Percentiles rank a stretch among this genome's conserved stretches.
Conservation (phyloP, 2,797 vertebrate genomes). For the Salmo trutta region DNA sequence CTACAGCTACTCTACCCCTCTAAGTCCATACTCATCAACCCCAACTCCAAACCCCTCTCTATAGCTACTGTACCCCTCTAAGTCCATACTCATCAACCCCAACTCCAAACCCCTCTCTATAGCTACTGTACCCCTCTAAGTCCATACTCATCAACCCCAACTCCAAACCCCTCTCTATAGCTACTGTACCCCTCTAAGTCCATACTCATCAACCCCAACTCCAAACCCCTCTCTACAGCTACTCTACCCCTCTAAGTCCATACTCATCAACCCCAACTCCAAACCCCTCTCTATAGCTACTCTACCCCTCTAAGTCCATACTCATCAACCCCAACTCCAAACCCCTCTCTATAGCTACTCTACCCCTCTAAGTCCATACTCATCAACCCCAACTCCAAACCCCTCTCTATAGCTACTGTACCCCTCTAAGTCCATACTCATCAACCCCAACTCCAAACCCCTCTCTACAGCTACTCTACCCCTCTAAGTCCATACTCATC, state of each 20-base stretch:
- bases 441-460: not conserved
- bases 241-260: constrained; percentile 33
- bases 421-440: constrained; percentile 28
- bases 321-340: not conserved
- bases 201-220: constrained; percentile 23
- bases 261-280: not conserved
- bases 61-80: constrained; percentile 34
- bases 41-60: no score
- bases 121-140: constrained; percentile 34
- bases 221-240: no score
- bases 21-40: constrained; percentile 30
- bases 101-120: not conserved
- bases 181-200: constrained; percentile 10
- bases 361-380: constrained; percentile 19
- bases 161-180: not conserved
- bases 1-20: no score
- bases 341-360: no score
- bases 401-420: not conserved
- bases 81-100: not conserved
- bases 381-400: constrained; percentile 10
- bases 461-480: constrained; percentile 13
- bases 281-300: not conserved
- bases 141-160: not conserved
- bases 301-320: constrained; percentile 35
- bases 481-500: constrained; percentile 17